phyloP scores from a whole-genome alignment of 2,888 invertebrate species.

The Deilephila porcellus region DNA sequence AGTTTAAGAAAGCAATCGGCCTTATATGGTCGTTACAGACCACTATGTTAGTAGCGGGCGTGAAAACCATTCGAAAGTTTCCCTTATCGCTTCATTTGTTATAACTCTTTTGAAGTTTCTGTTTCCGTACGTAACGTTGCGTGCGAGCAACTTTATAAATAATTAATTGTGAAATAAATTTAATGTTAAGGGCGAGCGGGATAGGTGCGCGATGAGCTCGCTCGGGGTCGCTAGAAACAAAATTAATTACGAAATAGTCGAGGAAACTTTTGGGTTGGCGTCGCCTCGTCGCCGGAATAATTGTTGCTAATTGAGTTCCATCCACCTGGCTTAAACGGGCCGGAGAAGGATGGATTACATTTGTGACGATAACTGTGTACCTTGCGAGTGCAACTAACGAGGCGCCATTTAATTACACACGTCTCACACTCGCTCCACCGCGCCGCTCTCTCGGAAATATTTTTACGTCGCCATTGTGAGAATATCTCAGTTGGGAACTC shows the following conservation, averaged over 20 bases:
- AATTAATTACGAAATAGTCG: slow-evolving; percentile 80
- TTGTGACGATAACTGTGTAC: slow-evolving; percentile 45
- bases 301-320: slow-evolving; percentile 80
- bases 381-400: slow-evolving; percentile 52
- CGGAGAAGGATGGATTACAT: slow-evolving; percentile 55
- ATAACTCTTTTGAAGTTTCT: slow-evolving; percentile 64
- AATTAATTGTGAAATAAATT: slow-evolving; percentile 54
- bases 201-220: slow-evolving; percentile 50
- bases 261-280: slow-evolving; percentile 72
- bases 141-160: slow-evolving; percentile 51
- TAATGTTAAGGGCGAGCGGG: slow-evolving; percentile 45
- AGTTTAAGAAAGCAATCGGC: slow-evolving; percentile 83
- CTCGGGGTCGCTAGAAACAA: slow-evolving; percentile 68
- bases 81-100: slow-evolving; percentile 73
- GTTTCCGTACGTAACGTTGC: slow-evolving; percentile 48
- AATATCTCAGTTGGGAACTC: neutral
- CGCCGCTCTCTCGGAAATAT: neutral
- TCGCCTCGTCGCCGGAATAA: slow-evolving; percentile 71
- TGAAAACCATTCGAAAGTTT: slow-evolving; percentile 78
- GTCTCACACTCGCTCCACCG: neutral
- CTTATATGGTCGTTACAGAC: slow-evolving; percentile 82
- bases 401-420: slow-evolving; percentile 39
- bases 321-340: slow-evolving; percentile 63
- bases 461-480: neutral
- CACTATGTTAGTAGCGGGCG: slow-evolving; percentile 71